phyloP scores from a whole-genome alignment of 1,140 invertebrate species.

The Zaprionus camerounensis region DNA sequence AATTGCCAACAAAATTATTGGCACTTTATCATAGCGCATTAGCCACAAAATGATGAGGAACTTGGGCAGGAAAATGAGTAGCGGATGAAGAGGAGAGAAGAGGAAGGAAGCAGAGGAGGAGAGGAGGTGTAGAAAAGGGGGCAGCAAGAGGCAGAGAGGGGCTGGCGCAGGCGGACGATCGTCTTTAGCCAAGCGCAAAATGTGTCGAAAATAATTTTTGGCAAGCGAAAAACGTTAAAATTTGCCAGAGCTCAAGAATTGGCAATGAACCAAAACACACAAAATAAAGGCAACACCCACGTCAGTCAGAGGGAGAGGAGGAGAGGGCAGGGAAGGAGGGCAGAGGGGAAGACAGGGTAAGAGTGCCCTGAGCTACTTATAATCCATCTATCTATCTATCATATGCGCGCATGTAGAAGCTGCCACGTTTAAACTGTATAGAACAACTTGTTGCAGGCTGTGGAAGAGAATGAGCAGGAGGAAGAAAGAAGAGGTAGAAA shows the following conservation, averaged over 20 bases:
- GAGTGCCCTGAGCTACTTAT: not conserved
- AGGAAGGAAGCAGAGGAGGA: not conserved
- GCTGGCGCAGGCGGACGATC: not conserved
- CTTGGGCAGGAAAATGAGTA: not conserved
- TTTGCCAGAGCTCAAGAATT: slow-evolving; percentile 30
- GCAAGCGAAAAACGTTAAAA: slow-evolving; percentile 30
- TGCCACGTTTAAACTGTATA: too few species aligned
- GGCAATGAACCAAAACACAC: slow-evolving; percentile 49
- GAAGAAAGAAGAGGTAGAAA: too few species aligned
- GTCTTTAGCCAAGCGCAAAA: slow-evolving; percentile 24
- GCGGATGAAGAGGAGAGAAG: not conserved
- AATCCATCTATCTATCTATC: not conserved
- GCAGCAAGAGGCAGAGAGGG: too few species aligned
- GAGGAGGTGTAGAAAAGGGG: too few species aligned
- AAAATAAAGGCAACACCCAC: slow-evolving; percentile 24
- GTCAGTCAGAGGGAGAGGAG: not conserved
- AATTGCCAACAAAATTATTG: slow-evolving; percentile 47
- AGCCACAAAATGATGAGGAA: slow-evolving; percentile 1
- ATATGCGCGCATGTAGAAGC: not conserved
- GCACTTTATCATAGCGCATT: slow-evolving; percentile 33
- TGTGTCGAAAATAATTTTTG: slow-evolving; percentile 42
- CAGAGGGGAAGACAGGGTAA: not conserved
- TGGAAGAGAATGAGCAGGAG: too few species aligned
- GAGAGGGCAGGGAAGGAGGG: too few species aligned
- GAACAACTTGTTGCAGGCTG: not conserved